phyloP scores from a whole-genome alignment of 37 sponge, comb jelly and placozoan genomes.

The Corticium candelabrum region DNA sequence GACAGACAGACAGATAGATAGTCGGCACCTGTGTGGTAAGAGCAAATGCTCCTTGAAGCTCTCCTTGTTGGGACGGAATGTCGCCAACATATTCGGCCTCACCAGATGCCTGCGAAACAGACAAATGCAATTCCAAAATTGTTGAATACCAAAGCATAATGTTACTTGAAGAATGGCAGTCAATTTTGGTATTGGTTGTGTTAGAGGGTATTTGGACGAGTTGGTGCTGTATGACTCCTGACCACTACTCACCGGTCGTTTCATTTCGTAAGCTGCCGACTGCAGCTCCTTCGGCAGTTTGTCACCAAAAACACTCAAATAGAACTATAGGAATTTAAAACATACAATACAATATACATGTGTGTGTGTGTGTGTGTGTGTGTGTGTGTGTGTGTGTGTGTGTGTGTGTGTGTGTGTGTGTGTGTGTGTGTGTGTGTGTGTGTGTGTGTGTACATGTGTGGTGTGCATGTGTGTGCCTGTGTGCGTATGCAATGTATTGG shows the following conservation, averaged over 20 bases:
- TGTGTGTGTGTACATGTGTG: no score
- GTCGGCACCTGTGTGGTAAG: neutral
- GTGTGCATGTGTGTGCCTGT: no score
- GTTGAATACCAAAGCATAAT: no score
- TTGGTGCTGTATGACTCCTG: neutral
- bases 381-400: no score
- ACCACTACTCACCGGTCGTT: neutral
- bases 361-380: no score
- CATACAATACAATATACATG: neutral
- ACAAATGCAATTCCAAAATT: neutral
- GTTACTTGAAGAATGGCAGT: neutral
- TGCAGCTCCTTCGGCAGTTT: neutral
- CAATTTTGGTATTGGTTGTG: neutral
- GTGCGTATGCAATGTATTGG: no score
- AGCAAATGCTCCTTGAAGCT: neutral
- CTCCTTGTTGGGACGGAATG: neutral
- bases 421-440: no score
- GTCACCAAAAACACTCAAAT: neutral
- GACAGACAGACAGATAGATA: neutral
- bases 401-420: no score
- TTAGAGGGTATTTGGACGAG: neutral
- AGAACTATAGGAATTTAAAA: neutral
- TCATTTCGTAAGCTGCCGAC: neutral
- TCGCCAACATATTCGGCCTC: neutral
- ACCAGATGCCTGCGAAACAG: neutral